Conservation (phyloP, 1,140 invertebrate species). For the Leptoteleia sp. region DNA sequence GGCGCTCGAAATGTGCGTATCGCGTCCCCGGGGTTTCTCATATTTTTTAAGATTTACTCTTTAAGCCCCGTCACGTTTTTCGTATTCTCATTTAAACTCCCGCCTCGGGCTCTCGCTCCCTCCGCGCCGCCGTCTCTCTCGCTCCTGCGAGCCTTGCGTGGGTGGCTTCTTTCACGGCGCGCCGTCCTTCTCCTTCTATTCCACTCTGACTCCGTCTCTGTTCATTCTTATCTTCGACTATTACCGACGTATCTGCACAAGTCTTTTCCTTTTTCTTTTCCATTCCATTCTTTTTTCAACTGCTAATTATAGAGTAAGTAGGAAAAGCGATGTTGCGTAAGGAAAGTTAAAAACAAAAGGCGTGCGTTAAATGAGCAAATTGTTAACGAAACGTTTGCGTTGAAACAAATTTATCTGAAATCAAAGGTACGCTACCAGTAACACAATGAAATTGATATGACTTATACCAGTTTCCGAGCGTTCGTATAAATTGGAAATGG, state of each 20-base stretch:
- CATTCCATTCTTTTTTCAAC: constrained; percentile 1
- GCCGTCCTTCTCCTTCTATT: constrained; percentile 23
- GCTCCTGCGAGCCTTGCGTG: constrained; percentile 25
- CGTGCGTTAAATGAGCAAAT: too few species aligned
- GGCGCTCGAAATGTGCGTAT: constrained; percentile 61
- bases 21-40: constrained; percentile 74
- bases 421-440: too few species aligned
- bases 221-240: constrained; percentile 13
- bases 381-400: too few species aligned
- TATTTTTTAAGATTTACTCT: constrained; percentile 81
- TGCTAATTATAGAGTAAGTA: constrained; percentile 6
- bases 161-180: constrained; percentile 51
- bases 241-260: too few species aligned
- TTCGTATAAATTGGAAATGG: too few species aligned
- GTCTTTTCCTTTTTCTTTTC: too few species aligned
- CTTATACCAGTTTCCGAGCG: too few species aligned
- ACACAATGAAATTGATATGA: too few species aligned
- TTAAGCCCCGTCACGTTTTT: constrained; percentile 79
- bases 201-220: not conserved
- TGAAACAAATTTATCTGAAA: too few species aligned
- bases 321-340: too few species aligned
- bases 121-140: not conserved
- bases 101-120: constrained; percentile 47
- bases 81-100: constrained; percentile 71
- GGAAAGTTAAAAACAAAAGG: too few species aligned